Percentiles rank a stretch among this genome's conserved stretches.
These are phyloP conservation scores for Hippopotamyrus pictus DNA, from an alignment of 2,797 vertebrate genomes.

Conservation along the genomic window DNA sequence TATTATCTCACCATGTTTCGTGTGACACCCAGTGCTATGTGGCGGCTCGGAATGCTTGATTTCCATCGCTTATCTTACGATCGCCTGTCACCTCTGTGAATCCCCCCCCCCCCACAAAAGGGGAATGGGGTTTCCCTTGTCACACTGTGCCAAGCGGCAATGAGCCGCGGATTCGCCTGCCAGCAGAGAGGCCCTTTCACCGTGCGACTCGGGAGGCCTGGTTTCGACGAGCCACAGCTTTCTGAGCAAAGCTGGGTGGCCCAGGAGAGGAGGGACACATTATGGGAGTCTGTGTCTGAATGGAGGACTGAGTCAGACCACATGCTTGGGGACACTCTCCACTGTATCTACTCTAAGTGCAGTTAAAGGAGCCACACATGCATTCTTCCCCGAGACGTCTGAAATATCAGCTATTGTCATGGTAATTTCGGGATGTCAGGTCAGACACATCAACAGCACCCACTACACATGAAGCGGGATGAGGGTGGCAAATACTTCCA, in stretches of 20 bases:
- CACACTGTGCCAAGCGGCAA: conserved; percentile 40
- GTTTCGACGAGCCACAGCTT: not conserved
- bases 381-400: not conserved
- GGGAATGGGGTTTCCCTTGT: conserved; percentile 40
- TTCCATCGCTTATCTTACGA: conserved; percentile 33
- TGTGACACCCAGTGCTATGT: conserved; percentile 30
- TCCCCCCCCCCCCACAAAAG: conserved; percentile 34
- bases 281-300: not conserved
- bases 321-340: not conserved
- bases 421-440: not conserved
- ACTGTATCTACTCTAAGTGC: not conserved
- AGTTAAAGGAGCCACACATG: not conserved
- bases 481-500: not conserved
- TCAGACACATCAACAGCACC: not conserved
- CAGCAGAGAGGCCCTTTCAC: conserved; percentile 40
- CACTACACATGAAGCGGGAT: not conserved
- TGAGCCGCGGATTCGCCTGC: conserved; percentile 36
- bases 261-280: conserved; percentile 31
- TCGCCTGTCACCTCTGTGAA: conserved; percentile 38
- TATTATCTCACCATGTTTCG: conserved; percentile 25
- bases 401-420: not conserved
- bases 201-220: conserved; percentile 13
- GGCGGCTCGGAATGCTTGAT: conserved; percentile 32
- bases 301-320: not conserved
- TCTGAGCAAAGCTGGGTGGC: conserved; percentile 26